Evolutionary conservation across 2,888 invertebrate genomes (phyloP).

Genomic region (Diadromus collaris): DNA sequence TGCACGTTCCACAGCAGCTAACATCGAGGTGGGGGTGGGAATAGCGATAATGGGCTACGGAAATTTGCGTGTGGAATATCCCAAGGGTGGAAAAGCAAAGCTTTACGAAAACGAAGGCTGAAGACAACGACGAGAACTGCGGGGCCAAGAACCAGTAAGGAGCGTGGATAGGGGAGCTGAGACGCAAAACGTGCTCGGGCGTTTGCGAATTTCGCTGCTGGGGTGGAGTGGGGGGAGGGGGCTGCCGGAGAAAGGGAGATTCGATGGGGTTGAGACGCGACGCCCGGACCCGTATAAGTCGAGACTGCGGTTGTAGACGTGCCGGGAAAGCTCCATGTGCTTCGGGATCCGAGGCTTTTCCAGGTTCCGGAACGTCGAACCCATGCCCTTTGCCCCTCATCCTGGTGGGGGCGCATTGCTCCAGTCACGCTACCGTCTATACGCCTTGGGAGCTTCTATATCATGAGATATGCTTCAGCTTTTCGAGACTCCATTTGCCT

Average conservation of each 20-base stretch:
- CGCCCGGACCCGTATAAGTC: conserved; percentile 7
- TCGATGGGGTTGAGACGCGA: conserved; percentile 36
- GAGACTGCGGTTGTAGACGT: conserved; percentile 6
- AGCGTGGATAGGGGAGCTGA: conserved; percentile 5
- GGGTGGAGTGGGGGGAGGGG: too few species aligned
- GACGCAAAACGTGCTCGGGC: conserved; percentile 50
- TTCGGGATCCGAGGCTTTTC: conserved; percentile 9
- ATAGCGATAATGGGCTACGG: conserved; percentile 46
- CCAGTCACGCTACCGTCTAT: not conserved
- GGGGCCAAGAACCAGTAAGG: not conserved
- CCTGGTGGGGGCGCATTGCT: too few species aligned
- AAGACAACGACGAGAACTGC: not conserved
- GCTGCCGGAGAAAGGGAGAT: not conserved
- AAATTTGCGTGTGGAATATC: conserved; percentile 36
- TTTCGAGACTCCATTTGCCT: conserved; percentile 4
- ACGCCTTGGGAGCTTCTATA: not conserved
- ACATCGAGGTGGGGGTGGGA: not conserved
- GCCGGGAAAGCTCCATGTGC: conserved; percentile 8
- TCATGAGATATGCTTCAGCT: conserved; percentile 1
- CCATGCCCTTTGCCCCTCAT: not conserved
- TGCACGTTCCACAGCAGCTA: not conserved
- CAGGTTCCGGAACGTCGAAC: not conserved
- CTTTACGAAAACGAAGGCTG: conserved; percentile 11
- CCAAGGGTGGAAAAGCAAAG: conserved; percentile 29
- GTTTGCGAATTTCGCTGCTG: conserved; percentile 43